Base-by-base conservation (phyloP, 2,113 vertebrate genomes). In the Cyprinus carpio region DNA sequence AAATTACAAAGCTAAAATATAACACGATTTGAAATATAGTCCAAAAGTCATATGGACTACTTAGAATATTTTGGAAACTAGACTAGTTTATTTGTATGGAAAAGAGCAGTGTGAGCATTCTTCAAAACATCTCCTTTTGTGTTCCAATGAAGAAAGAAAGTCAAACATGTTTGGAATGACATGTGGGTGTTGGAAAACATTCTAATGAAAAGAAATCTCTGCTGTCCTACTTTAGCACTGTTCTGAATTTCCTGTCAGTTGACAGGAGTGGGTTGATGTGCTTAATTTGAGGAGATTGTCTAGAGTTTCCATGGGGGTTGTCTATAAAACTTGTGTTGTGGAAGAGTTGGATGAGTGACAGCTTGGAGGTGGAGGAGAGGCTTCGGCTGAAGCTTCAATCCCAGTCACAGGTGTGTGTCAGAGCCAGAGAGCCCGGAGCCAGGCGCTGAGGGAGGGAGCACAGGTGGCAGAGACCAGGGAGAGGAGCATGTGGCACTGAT, bases 401-500 rank as follows among this genome's bases (percentile, higher is more conserved):
- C 60, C 77, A 86, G 88, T 81, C 88, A 89, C 86, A 87, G 86
- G 86, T 87, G 88, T 82, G 75, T 71, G 37, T 62, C 60, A 64
- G 51, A 85, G 77, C 62, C 64, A 60, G 8, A 69, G 62, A 46
- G 76, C 81, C 86, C 40, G 72, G 84, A 86, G 84, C 77, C 88
- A 31, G 71, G 76, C 43, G 65, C 84, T 82, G 37, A 51, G 86
- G 84, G 86, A 88, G 85, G 69, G 83, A 90, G 92, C 93, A 94
- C 94, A 94, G 93, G 94, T 95, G 93, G 93, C 93, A 89, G 75
- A 20, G 88, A 92, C 92, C 92, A 90, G 88, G 84, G 62, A 77
- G 90, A 88, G 89, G 88, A 85, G 92, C 94, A 94, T 93, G 94
- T 95, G 93, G 93, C 93, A 87, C 87, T 84, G 89, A 87, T 92